Evolutionary conservation across 1,140 invertebrate species (phyloP).

Genomic region (Periplaneta americana): DNA sequence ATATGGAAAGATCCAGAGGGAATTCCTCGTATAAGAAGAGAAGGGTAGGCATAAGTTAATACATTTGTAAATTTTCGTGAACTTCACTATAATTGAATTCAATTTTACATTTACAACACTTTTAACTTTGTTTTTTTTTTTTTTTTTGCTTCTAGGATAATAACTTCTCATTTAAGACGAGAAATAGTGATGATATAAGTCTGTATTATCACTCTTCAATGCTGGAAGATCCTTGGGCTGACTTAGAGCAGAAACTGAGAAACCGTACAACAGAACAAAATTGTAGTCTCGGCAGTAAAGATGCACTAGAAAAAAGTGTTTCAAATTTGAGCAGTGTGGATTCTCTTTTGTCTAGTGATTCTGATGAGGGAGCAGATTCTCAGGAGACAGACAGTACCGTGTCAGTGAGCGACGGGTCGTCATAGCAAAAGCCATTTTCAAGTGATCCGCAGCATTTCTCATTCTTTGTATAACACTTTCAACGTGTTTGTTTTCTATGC

Average conservation of each 20-base stretch:
- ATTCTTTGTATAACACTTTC: not conserved
- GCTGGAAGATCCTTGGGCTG: conserved; percentile 18
- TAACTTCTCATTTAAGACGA: not conserved
- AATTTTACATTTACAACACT: not conserved
- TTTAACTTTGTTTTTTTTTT: not conserved
- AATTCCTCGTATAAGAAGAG: not conserved
- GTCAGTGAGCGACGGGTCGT: not conserved
- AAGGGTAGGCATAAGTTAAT: not conserved
- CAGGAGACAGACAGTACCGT: not conserved
- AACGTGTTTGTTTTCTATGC: not conserved
- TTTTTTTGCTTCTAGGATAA: not conserved
- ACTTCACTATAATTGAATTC: too few relatives aligned
- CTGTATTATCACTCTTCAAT: conserved; percentile 15
- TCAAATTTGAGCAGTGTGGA: not conserved
- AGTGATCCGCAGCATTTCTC: not conserved
- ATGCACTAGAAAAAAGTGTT: not conserved
- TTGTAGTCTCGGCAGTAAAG: not conserved
- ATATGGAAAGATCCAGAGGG: not conserved
- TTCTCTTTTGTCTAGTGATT: not conserved
- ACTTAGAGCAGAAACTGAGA: conserved; percentile 6
- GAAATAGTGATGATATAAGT: not conserved
- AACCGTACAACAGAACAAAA: not conserved
- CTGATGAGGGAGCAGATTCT: not conserved
- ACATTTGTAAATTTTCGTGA: not conserved
- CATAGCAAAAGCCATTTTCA: not conserved